These are phyloP conservation scores for Ommatoiulus sabulosus DNA, from an alignment of 2,888 invertebrate genomes.

Conservation along the genomic window DNA sequence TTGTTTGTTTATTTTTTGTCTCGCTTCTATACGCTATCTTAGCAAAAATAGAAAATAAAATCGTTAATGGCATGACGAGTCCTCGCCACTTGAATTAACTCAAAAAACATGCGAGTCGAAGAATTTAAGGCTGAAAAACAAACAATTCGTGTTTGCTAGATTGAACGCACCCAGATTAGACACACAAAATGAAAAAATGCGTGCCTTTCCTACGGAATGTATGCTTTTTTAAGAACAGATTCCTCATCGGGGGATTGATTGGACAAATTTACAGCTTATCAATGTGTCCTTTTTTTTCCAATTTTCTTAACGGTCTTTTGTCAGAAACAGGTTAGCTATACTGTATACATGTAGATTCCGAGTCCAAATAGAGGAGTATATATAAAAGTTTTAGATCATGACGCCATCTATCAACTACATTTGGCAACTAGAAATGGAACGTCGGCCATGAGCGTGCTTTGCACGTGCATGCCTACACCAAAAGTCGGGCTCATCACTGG, in stretches of 20 bases:
- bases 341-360: no score
- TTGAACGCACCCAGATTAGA: not conserved
- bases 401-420: not conserved
- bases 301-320: not conserved
- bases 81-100: constrained; percentile 38
- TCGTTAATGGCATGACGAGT: constrained; percentile 23
- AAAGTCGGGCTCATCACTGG: no score
- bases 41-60: constrained; percentile 1
- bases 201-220: not conserved
- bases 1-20: not conserved
- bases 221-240: not conserved
- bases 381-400: not conserved
- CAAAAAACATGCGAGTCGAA: not conserved
- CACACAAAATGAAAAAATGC: not conserved
- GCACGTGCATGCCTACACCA: no score
- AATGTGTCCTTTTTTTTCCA: not conserved
- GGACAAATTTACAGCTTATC: not conserved
- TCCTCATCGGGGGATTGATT: not conserved
- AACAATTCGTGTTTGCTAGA: not conserved
- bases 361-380: not conserved
- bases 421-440: not conserved
- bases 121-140: not conserved
- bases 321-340: not conserved
- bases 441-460: not conserved
- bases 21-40: not conserved